Conservation (phyloP, 2,797 vertebrate species). For the Hydrocynus forskahlii region DNA sequence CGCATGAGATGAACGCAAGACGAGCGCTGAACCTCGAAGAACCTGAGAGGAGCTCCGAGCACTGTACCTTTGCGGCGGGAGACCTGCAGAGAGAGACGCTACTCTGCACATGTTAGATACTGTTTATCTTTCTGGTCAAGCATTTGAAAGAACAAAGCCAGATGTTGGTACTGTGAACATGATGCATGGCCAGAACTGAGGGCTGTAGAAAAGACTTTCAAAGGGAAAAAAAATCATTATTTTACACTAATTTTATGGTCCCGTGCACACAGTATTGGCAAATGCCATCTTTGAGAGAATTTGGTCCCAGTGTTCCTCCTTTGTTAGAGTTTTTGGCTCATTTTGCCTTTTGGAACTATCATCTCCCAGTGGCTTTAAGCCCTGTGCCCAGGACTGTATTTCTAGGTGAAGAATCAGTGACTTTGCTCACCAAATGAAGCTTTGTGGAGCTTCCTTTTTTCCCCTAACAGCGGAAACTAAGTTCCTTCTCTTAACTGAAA, state of each 20-base stretch:
- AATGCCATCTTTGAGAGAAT: not conserved
- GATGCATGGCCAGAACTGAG: not conserved
- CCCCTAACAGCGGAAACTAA: not conserved
- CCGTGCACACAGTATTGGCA: conserved; percentile 9
- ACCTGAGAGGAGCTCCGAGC: conserved; percentile 18
- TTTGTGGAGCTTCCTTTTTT: conserved; percentile 8
- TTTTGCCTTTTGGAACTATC: conserved; percentile 18
- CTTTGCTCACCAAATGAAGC: not conserved
- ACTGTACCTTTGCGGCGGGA: conserved; percentile 12
- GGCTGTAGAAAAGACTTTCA: conserved; percentile 18
- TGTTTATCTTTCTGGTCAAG: conserved; percentile 39
- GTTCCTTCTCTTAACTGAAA: conserved; percentile 28
- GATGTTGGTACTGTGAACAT: conserved; percentile 23
- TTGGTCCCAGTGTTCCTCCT: conserved; percentile 28
- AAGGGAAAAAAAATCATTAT: not conserved
- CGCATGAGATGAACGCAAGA: conserved; percentile 83
- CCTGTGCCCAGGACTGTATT: conserved; percentile 1
- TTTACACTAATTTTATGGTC: conserved; percentile 19
- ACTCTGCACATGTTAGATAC: conserved; percentile 28
- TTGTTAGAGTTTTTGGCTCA: conserved; percentile 28
- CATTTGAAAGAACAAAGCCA: conserved; percentile 26
- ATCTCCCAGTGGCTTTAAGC: conserved; percentile 16
- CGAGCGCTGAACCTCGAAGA: conserved; percentile 1
- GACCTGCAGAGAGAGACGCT: conserved; percentile 14
- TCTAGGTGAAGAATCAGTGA: conserved; percentile 16